Evolutionary conservation across 2,888 invertebrate species (phyloP), one percentile per base, ranked within the genome.

Genomic region (Embidobia sp.): DNA sequence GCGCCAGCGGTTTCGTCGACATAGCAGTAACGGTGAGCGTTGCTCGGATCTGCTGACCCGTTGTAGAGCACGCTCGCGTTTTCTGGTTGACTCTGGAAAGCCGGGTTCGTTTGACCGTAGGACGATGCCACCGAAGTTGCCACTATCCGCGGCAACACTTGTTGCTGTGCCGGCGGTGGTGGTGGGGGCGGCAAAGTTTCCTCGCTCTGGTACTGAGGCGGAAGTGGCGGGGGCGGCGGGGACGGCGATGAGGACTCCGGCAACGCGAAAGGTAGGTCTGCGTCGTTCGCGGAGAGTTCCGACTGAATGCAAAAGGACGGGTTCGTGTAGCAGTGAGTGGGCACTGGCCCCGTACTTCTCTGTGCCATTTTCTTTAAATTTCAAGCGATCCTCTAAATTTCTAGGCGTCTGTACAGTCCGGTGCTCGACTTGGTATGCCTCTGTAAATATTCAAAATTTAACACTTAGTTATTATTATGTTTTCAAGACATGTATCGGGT

Each of bases 301-400:
- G 95, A 95, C 89, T 94, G 93, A 19, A 94, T 93, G 86, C 94
- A 95, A 86, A 95, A 95, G 0, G 95, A 95, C 57, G 95, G 95
- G 86, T 95, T 95, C 3, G 94, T 93, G 84, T 95, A 95, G 82
- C 94, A 94, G 88, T 93, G 88, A 2, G 84, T 83, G 18, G 86
- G 87, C 3, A 78, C 64, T 1, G 85, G 78, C 4, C 81, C 79
- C 13, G 79, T 78, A 26, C 67, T 79, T 0, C 72, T 42, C 3
- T 80, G 79, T 6, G 82, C 81, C 84, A 85, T 85, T 29, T 70
- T 55, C 8, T 0, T 18, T 3, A 0, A 8, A 8, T 19, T 42
- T n/a, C n/a, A n/a, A n/a, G n/a, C n/a, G n/a, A n/a, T n/a, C n/a
- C n/a, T n/a, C n/a, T n/a, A n/a, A n/a, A n/a, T n/a, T n/a, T n/a